Conservation (phyloP, 1,140 invertebrate genomes). For the Megathymus violae region DNA sequence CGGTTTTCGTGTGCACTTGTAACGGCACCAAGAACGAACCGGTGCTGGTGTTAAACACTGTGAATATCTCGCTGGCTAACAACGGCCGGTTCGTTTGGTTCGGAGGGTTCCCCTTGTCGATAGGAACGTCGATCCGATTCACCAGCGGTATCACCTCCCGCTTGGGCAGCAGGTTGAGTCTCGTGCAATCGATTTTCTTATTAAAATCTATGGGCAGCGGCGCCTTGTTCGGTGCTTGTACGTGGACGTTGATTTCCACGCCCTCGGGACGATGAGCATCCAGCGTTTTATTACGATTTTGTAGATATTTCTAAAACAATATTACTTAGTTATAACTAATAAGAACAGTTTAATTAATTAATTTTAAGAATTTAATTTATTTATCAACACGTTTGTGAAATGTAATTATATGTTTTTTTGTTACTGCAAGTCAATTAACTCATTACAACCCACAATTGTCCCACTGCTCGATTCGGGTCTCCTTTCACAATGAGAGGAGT, state of each 20-base stretch:
- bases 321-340: background rate
- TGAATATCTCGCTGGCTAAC: conserved; percentile 36
- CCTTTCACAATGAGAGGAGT: no score
- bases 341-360: no score
- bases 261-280: conserved; percentile 40
- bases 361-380: no score
- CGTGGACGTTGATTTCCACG: conserved; percentile 39
- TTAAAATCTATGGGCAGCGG: conserved; percentile 58
- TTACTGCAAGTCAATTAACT: no score
- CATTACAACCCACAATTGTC: no score
- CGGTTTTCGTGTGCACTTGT: conserved; percentile 42
- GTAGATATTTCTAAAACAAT: conserved; percentile 42
- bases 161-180: conserved; percentile 29
- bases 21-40: conserved; percentile 50
- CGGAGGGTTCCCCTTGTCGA: conserved; percentile 16
- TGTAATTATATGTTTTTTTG: no score
- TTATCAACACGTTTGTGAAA: no score
- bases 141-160: conserved; percentile 14
- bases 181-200: conserved; percentile 23
- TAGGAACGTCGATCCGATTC: conserved; percentile 46
- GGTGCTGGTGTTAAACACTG: conserved; percentile 41
- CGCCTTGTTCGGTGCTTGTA: conserved; percentile 36
- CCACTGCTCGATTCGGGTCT: no score
- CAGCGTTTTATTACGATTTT: conserved; percentile 20
- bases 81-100: no score